These are phyloP conservation scores for Anhinga anhinga DNA, from an alignment of 2,113 vertebrate species.

Conservation along the genomic window DNA sequence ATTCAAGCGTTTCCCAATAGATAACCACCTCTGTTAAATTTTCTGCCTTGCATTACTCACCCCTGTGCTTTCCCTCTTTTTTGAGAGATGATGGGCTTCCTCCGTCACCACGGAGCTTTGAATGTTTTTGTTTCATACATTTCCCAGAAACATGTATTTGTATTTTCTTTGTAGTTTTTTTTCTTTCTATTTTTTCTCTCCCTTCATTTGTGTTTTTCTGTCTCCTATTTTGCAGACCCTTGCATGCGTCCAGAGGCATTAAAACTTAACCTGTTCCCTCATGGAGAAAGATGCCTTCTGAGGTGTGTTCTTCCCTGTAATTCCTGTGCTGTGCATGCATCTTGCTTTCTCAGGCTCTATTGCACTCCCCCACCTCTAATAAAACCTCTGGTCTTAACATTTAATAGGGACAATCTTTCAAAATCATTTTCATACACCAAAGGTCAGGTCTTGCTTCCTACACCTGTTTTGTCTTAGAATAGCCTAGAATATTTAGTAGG, in stretches of 20 bases:
- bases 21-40: neutral
- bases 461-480: neutral
- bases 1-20: neutral
- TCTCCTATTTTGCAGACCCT: neutral
- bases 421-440: neutral
- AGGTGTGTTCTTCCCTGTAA: neutral
- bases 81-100: neutral
- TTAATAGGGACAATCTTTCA: neutral
- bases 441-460: neutral
- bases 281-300: neutral
- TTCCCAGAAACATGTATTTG: neutral
- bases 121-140: neutral
- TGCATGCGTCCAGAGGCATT: neutral
- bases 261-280: neutral
- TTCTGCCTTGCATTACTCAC: neutral
- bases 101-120: neutral
- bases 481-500: neutral
- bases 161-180: too few relatives aligned
- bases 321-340: neutral
- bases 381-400: neutral
- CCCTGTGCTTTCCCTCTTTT: neutral
- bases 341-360: neutral
- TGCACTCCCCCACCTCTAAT: neutral
- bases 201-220: neutral
- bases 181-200: neutral